Conservation (phyloP, 1,140 invertebrate genomes). For the Tetramorium parvispinum region DNA sequence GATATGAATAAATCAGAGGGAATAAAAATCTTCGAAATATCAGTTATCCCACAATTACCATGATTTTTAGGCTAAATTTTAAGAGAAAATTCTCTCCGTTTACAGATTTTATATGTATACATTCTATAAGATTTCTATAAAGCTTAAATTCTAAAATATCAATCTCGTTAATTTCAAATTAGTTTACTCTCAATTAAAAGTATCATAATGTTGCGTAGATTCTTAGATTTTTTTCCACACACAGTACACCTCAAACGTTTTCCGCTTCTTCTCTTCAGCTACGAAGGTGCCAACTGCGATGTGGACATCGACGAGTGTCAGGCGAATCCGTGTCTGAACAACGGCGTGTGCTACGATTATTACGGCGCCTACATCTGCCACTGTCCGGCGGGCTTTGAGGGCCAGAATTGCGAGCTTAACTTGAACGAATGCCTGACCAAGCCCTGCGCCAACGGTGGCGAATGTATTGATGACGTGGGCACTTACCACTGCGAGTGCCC, state of each 20-base stretch:
- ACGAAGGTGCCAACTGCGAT: slow-evolving; percentile 92
- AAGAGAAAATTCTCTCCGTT: too few relatives aligned
- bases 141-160: neutral
- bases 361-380: slow-evolving; percentile 93
- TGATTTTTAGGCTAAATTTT: too few relatives aligned
- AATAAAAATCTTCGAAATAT: too few relatives aligned
- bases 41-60: too few relatives aligned
- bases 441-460: slow-evolving; percentile 89
- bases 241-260: neutral
- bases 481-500: slow-evolving; percentile 86
- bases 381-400: slow-evolving; percentile 93
- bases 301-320: slow-evolving; percentile 94
- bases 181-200: neutral
- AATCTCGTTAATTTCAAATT: too few relatives aligned
- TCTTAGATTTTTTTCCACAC: neutral
- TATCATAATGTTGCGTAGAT: neutral
- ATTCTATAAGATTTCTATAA: neutral
- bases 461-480: slow-evolving; percentile 88
- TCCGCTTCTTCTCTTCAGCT: slow-evolving; percentile 84
- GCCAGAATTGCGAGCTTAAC: slow-evolving; percentile 90
- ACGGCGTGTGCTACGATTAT: slow-evolving; percentile 92
- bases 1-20: too few relatives aligned
- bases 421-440: slow-evolving; percentile 89
- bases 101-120: too few relatives aligned
- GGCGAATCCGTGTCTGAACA: slow-evolving; percentile 91